These are phyloP conservation scores for Phylloscopus trochilus DNA, from an alignment of 2,113 vertebrate species.

Conservation along the genomic window DNA sequence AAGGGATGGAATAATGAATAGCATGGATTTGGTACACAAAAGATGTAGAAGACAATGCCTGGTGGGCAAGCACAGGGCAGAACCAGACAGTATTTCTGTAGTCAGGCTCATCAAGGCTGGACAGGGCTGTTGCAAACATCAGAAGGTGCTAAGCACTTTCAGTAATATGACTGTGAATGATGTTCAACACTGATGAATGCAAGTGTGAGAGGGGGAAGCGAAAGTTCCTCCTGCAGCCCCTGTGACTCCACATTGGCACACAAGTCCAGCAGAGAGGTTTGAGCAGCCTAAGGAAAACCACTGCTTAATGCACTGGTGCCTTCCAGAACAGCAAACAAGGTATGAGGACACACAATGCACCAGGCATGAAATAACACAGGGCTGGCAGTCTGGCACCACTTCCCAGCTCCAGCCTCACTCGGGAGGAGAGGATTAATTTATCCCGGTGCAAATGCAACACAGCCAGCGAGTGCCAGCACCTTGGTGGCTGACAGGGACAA, in stretches of 20 bases:
- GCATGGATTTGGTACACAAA: not conserved
- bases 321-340: not conserved
- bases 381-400: not conserved
- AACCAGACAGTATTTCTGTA: not conserved
- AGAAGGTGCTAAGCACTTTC: not conserved
- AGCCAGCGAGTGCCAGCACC: not conserved
- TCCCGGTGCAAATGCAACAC: not conserved
- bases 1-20: not conserved
- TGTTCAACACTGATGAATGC: not conserved
- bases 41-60: not conserved
- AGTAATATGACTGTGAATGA: not conserved
- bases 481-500: not conserved
- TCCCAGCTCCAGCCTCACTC: not conserved
- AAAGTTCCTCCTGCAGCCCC: not conserved
- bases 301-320: not conserved
- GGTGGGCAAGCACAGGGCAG: not conserved
- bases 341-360: not conserved
- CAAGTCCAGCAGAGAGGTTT: not conserved
- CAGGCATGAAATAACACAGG: not conserved
- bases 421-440: not conserved
- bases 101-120: not conserved
- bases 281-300: not conserved
- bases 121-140: not conserved
- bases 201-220: not conserved
- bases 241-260: not conserved